Evolutionary conservation across 2,113 vertebrate genomes (phyloP), one percentile per base, ranked within the genome.

Genomic region (Ibidorhyncha struthersii): DNA sequence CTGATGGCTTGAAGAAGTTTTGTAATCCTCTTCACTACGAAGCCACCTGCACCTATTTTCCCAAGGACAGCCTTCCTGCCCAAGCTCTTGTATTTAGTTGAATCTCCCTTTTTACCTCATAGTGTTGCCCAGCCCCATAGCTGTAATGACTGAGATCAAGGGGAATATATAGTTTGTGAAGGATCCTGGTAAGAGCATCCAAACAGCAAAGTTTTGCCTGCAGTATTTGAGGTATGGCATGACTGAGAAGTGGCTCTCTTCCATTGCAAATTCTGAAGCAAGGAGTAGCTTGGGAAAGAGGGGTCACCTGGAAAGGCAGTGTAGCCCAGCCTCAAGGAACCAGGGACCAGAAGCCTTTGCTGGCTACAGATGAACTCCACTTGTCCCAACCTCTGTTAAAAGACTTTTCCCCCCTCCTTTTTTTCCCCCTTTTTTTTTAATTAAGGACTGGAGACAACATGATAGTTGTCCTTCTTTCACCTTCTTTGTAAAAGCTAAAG

Each of bases 401-500:
- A 80, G n/a, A 5, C 26, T 30, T 34, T 62, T 6, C 17, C 29
- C 53, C 9, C 3, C 29, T 25, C 34, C 8, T 29, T 45, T 49
- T 18, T 30, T 22, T 49, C 12, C 49, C 17, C 25, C 18, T 8
- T 56, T 65, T n/a, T 52, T 74, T 62, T 82, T 1, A 63, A 26
- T 89, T 73, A 85, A 80, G 21, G 12, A 34, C 14, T 91, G 52
- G 17, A 69, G 23, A 72, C 77, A 79, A 47, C 45, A 29, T 84
- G 30, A 41, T 79, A 61, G 61, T 72, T 95, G 66, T 80, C 40
- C 17, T 30, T 85, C 40, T 91, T 93, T 87, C 71, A 88, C 82
- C 82, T 91, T 87, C 70, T 96, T 79, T 78, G 47, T 87, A n/a
- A 90, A 91, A 96, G 58, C 78, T 90, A 26, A 79, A 91, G 71